Evolutionary conservation across 2,113 vertebrate genomes (phyloP).

Genomic region (Serranochromis macrocephalus): DNA sequence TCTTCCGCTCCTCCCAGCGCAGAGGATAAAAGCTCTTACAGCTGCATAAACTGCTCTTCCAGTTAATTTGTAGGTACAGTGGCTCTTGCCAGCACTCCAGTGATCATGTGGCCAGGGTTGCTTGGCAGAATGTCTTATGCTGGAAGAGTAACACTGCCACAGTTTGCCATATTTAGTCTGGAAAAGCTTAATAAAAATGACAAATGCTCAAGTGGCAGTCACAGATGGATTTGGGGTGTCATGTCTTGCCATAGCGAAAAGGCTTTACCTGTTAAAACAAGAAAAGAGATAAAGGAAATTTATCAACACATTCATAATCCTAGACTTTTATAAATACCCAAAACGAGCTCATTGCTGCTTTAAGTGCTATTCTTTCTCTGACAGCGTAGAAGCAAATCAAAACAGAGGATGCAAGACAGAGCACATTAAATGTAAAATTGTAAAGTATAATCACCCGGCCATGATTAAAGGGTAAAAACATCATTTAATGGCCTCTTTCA

Average conservation of each 20-base stretch:
- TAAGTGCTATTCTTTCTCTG: neutral
- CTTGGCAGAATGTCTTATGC: neutral
- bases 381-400: neutral
- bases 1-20: neutral
- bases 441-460: neutral
- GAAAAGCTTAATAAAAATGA: neutral
- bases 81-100: constrained; percentile 7
- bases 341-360: neutral
- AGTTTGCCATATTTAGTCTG: neutral
- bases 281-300: neutral
- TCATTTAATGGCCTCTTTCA: neutral
- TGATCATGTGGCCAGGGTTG: neutral
- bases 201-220: neutral
- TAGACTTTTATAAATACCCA: neutral
- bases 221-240: neutral
- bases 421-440: neutral
- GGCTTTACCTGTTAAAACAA: constrained; percentile 33
- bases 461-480: constrained; percentile 19
- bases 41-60: neutral
- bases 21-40: neutral
- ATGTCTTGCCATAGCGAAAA: neutral
- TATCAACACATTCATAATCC: neutral
- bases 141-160: neutral
- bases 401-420: neutral
- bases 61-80: neutral